Conservation (phyloP, 1,140 invertebrate species). For the Drosophila pseudoananassae region DNA sequence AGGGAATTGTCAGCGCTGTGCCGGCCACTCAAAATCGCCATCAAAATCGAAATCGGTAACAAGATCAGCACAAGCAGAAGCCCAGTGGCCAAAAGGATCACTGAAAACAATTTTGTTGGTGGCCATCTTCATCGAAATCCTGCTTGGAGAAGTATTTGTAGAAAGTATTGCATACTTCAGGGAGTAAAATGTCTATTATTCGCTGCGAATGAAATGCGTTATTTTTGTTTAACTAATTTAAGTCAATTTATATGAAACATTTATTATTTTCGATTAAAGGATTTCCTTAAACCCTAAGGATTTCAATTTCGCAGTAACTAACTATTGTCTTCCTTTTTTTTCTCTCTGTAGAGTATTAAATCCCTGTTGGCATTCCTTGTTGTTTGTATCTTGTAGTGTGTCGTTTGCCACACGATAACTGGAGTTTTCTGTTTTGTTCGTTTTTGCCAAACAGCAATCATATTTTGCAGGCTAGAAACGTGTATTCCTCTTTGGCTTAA, state of each 20-base stretch:
- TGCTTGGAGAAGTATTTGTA: neutral
- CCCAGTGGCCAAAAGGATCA: slow-evolving; percentile 25
- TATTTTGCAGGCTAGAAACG: slow-evolving; percentile 57
- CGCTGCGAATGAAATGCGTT: too few species aligned
- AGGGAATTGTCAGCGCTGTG: slow-evolving; percentile 75
- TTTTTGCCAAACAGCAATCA: slow-evolving; percentile 56
- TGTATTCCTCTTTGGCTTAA: neutral
- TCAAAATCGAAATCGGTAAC: slow-evolving; percentile 82
- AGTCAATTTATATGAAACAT: too few species aligned
- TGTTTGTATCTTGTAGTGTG: slow-evolving; percentile 32
- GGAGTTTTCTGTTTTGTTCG: slow-evolving; percentile 26
- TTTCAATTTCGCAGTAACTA: too few species aligned
- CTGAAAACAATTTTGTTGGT: neutral
- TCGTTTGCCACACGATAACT: slow-evolving; percentile 26
- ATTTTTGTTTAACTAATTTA: too few species aligned
- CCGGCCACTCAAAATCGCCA: slow-evolving; percentile 76
- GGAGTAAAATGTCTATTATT: too few species aligned
- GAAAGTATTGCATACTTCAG: neutral
- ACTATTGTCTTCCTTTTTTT: too few species aligned
- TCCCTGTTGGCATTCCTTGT: slow-evolving; percentile 60
- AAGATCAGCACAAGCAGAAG: slow-evolving; percentile 65
- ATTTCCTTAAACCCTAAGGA: too few species aligned
- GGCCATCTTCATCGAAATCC: too few species aligned
- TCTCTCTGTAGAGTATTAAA: slow-evolving; percentile 13
- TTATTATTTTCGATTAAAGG: too few species aligned